Base-by-base conservation (phyloP, 2,888 invertebrate species). In the Neoscelio sp. region DNA sequence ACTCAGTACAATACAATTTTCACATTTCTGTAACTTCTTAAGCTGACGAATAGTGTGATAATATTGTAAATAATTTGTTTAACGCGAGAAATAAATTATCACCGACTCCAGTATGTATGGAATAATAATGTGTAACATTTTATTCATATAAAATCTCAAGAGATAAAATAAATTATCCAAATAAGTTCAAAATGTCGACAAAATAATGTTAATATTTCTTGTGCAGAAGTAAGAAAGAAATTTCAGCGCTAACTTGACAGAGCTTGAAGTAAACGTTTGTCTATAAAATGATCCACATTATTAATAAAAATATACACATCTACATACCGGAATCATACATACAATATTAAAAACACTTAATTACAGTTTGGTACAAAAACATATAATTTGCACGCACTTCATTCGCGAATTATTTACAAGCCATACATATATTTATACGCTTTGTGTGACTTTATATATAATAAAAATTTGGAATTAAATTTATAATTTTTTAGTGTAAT, bases 1-100 rank as follows among this genome's bases (percentile, higher is more conserved):
- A 78, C 58, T 74, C 74, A 68, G 74, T 78, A 78, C 74, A 78
- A 62, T 78, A 62, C 62, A 70, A 48, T 68, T 48, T 70, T 70
- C 58, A 56, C 70, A 58, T 38, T 33, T 70, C 48, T 56, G 28
- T 64, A 76, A 70, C 48, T 46, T 56, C 28, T 60, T 40, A 76
- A 35, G 56, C 33, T 58, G 56, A 76, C 48, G 58, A 33, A 7
- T 56, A 56, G 28, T 64, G n/a, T 20, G 23, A 35, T 50, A 26
- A 40, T 62, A 26, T 42, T 65, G 5, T 35, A 62, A 64, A 46
- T 38, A 23, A 20, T 28, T 6, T 46, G 2, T 44, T 17, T 15
- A 33, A 26, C 5, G 13, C 5, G 10, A 12, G 28, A 56, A 74
- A 15, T 33, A n/a, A 48, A 48, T 42, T 17, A 28, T 28, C 33